Evolutionary conservation across 2,888 invertebrate species (phyloP).

Genomic region (Dendrolimus houi): DNA sequence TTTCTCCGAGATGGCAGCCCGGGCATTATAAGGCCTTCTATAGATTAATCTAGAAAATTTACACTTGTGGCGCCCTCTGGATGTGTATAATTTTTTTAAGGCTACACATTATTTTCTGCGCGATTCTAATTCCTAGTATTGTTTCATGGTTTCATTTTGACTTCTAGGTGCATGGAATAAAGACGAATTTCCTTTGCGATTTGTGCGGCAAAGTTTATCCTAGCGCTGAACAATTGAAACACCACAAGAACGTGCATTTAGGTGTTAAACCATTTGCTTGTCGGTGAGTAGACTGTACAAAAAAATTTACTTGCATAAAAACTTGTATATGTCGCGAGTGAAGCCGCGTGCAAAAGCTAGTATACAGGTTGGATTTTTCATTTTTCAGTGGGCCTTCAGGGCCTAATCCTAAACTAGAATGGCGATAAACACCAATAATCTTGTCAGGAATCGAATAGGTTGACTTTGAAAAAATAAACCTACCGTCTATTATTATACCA

Average conservation of each 20-base stretch:
- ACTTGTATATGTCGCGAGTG: neutral
- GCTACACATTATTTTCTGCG: too few relatives aligned
- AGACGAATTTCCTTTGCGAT: conserved; percentile 60
- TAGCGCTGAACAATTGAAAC: conserved; percentile 67
- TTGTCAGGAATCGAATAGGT: too few relatives aligned
- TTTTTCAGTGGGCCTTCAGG: neutral
- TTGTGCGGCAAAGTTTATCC: conserved; percentile 75
- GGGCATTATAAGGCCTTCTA: too few relatives aligned
- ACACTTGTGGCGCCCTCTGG: too few relatives aligned
- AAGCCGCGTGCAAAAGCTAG: neutral
- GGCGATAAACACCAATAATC: too few relatives aligned
- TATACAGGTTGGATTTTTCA: neutral
- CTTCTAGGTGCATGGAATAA: conserved; percentile 59
- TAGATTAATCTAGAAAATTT: too few relatives aligned
- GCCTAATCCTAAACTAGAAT: neutral
- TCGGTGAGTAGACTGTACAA: conserved; percentile 18
- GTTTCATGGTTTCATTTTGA: too few relatives aligned
- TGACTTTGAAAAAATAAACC: too few relatives aligned
- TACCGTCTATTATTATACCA: too few relatives aligned
- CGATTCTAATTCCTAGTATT: too few relatives aligned
- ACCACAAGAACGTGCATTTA: conserved; percentile 69
- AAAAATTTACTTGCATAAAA: neutral
- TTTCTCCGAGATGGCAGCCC: too few relatives aligned
- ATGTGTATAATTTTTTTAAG: too few relatives aligned
- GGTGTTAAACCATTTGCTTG: conserved; percentile 64